These are phyloP conservation scores for Rotaria magnacalcarata DNA, from an alignment of 2,888 invertebrate species.

Conservation along the genomic window DNA sequence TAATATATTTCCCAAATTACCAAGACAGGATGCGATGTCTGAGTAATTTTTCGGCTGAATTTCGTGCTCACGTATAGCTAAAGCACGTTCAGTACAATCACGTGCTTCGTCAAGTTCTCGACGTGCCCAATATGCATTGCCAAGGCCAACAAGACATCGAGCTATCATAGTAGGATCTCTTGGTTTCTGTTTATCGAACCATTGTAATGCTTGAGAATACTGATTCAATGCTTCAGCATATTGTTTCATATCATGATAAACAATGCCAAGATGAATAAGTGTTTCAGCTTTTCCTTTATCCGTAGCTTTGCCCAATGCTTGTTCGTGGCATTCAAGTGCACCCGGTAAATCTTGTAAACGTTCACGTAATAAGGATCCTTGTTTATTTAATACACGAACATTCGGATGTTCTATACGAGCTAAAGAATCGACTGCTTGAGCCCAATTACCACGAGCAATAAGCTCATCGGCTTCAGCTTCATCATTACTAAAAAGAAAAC, in stretches of 20 bases:
- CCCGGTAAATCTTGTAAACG: background rate
- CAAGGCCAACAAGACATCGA: constrained; percentile 6
- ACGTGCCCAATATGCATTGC: background rate
- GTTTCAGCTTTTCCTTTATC: background rate
- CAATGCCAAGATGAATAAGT: background rate
- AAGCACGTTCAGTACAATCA: background rate
- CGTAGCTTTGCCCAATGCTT: background rate
- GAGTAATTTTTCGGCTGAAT: background rate
- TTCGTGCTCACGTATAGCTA: background rate
- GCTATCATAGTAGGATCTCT: background rate
- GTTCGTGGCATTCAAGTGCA: background rate
- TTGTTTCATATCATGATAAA: background rate
- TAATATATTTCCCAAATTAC: constrained; percentile 6
- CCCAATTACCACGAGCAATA: background rate
- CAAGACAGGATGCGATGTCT: background rate
- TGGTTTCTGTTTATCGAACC: background rate
- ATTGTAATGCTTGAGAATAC: background rate
- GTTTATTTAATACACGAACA: background rate
- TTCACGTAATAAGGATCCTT: background rate
- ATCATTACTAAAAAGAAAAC: background rate
- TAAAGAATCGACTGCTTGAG: background rate
- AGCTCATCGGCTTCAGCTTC: background rate
- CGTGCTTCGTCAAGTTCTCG: background rate
- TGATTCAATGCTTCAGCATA: background rate
- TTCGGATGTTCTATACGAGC: background rate